phyloP scores from a whole-genome alignment of 2,888 invertebrate species.

The Scelioninae gen. 1 region DNA sequence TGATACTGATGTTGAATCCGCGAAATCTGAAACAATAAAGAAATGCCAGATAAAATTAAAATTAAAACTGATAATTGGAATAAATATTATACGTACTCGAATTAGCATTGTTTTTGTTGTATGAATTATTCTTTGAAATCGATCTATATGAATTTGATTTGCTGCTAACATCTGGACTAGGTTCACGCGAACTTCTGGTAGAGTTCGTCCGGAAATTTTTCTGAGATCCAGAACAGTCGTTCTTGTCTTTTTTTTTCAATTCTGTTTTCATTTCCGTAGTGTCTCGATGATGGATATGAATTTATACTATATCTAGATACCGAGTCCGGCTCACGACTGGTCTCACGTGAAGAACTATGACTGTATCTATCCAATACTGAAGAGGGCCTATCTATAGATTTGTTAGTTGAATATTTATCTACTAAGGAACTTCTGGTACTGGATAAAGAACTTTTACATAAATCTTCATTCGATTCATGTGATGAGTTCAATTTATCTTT shows the following conservation, averaged over 20 bases:
- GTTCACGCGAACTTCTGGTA: conserved; percentile 85
- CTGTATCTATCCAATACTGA: conserved; percentile 81
- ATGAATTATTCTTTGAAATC: conserved; percentile 72
- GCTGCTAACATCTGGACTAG: conserved; percentile 84
- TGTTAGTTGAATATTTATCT: too few species aligned
- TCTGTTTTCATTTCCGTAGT: conserved; percentile 76
- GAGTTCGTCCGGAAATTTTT: conserved; percentile 80
- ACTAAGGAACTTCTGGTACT: too few species aligned
- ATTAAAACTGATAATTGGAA: background rate
- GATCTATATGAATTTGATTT: conserved; percentile 77
- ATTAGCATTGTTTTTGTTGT: conserved; percentile 49
- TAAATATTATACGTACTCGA: conserved; percentile 63
- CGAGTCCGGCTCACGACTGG: conserved; percentile 79
- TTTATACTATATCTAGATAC: conserved; percentile 77
- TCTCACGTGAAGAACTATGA: conserved; percentile 78
- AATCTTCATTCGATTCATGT: too few species aligned
- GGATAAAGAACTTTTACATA: too few species aligned
- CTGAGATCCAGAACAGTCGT: conserved; percentile 85
- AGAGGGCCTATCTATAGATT: too few species aligned
- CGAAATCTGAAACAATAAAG: conserved; percentile 70
- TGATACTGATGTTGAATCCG: conserved; percentile 75
- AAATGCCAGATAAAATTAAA: background rate
- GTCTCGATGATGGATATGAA: conserved; percentile 79
- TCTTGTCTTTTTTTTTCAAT: conserved; percentile 83
- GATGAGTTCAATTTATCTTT: too few species aligned